These are phyloP conservation scores for Adoxophyes honmai DNA, from an alignment of 1,140 invertebrate species.

Conservation along the genomic window DNA sequence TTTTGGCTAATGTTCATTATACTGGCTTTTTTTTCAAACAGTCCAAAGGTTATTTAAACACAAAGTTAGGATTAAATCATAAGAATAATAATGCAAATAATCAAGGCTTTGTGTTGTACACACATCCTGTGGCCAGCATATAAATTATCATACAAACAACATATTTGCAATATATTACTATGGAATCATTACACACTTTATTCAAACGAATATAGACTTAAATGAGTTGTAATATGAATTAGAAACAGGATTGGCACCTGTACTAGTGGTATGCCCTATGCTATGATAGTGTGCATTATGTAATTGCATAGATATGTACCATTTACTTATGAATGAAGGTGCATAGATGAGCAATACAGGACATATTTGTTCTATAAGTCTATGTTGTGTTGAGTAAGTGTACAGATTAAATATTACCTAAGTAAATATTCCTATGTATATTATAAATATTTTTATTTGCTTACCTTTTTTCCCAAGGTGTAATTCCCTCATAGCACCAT, in stretches of 20 bases:
- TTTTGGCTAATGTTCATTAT: too few species aligned
- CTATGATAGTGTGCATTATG: neutral
- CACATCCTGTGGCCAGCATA: slow-evolving; percentile 48
- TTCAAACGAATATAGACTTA: neutral
- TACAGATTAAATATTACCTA: too few species aligned
- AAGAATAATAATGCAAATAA: slow-evolving; percentile 37
- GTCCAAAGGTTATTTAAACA: neutral
- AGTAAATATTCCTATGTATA: neutral
- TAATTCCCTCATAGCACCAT: slow-evolving; percentile 50
- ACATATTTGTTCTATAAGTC: too few species aligned
- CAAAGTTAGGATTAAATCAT: neutral
- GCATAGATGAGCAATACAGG: too few species aligned
- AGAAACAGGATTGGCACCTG: neutral
- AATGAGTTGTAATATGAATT: neutral
- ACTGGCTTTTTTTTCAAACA: too few species aligned
- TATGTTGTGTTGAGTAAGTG: too few species aligned
- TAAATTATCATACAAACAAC: slow-evolving; percentile 57
- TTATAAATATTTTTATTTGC: slow-evolving; percentile 26
- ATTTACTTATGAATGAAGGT: too few species aligned
- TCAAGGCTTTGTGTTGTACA: slow-evolving; percentile 21
- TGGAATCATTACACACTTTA: neutral
- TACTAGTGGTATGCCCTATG: neutral
- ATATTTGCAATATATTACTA: slow-evolving; percentile 29
- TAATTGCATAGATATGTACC: too few species aligned
- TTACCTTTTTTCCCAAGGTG: slow-evolving; percentile 56